phyloP scores from a whole-genome alignment of 2,113 vertebrate genomes.

The Stegastes partitus region DNA sequence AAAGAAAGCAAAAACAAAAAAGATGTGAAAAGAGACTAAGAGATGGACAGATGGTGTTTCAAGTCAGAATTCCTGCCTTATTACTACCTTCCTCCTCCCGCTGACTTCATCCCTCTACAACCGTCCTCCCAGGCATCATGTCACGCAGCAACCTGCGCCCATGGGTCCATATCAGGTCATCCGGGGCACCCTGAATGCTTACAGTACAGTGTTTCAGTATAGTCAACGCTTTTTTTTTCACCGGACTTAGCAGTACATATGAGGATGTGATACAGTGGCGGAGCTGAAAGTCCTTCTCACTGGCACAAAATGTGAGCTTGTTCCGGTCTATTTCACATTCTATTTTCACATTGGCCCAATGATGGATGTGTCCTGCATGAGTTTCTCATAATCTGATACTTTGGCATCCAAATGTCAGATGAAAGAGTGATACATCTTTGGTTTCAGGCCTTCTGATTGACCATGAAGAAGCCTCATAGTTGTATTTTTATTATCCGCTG shows the following conservation, averaged over 20 bases:
- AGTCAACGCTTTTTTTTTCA: slow-evolving; percentile 74
- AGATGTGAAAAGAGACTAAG: slow-evolving; percentile 3
- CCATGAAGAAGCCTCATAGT: neutral
- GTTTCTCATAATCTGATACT: slow-evolving; percentile 65
- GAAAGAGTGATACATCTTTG: slow-evolving; percentile 44
- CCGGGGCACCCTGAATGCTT: slow-evolving; percentile 28
- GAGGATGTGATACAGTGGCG: slow-evolving; percentile 54
- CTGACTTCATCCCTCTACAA: neutral
- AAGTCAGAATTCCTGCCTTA: slow-evolving; percentile 25
- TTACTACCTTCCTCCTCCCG: neutral
- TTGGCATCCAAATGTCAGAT: slow-evolving; percentile 57
- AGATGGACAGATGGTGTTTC: slow-evolving; percentile 77
- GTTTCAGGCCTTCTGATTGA: slow-evolving; percentile 33
- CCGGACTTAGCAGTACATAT: slow-evolving; percentile 60
- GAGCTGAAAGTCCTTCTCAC: slow-evolving; percentile 48
- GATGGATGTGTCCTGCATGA: slow-evolving; percentile 56
- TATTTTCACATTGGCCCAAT: slow-evolving; percentile 66
- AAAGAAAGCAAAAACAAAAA: neutral
- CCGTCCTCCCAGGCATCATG: neutral
- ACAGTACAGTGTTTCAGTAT: slow-evolving; percentile 45
- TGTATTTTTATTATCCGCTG: slow-evolving; percentile 37
- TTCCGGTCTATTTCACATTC: slow-evolving; percentile 53
- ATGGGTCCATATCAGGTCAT: slow-evolving; percentile 44
- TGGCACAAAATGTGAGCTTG: slow-evolving; percentile 54
- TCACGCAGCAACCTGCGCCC: slow-evolving; percentile 16